These are phyloP conservation scores for Rhombomys opimus DNA, from an alignment of 2,113 vertebrate genomes.

Conservation along the genomic window DNA sequence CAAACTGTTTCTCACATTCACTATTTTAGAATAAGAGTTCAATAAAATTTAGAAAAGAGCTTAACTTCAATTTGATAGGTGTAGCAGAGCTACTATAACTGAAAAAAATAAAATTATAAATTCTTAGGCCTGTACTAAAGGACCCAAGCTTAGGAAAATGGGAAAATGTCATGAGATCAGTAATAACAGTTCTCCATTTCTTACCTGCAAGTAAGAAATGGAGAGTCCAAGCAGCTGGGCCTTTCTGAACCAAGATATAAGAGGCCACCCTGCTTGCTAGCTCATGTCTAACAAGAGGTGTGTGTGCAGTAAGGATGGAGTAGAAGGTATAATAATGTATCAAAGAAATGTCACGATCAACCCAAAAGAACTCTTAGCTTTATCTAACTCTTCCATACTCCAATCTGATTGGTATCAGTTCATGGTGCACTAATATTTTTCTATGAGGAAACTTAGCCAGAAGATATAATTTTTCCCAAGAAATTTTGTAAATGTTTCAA, in stretches of 20 bases:
- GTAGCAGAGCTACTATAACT: background rate
- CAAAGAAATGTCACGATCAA: slow-evolving; percentile 53
- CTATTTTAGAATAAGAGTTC: slow-evolving; percentile 20
- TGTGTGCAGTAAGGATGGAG: no score
- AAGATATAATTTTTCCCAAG: slow-evolving; percentile 1
- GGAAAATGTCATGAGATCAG: background rate
- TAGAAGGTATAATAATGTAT: background rate
- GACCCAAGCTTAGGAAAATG: background rate
- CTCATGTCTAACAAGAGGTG: background rate
- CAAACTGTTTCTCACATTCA: slow-evolving; percentile 5
- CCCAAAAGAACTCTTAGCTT: slow-evolving; percentile 39
- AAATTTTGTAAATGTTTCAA: slow-evolving; percentile 35
- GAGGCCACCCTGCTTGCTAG: background rate
- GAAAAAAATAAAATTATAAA: slow-evolving; percentile 53
- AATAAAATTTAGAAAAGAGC: background rate
- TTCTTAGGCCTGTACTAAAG: slow-evolving; percentile 17
- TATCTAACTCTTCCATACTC: background rate
- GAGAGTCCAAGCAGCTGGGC: background rate
- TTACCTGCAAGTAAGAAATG: no score
- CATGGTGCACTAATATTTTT: slow-evolving; percentile 8
- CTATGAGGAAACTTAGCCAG: background rate
- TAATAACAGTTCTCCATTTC: background rate
- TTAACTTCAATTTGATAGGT: slow-evolving; percentile 36
- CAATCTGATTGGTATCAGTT: background rate
- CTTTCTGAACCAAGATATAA: background rate